Conservation (phyloP, 2,888 invertebrate species). For the Anoncus sp. region DNA sequence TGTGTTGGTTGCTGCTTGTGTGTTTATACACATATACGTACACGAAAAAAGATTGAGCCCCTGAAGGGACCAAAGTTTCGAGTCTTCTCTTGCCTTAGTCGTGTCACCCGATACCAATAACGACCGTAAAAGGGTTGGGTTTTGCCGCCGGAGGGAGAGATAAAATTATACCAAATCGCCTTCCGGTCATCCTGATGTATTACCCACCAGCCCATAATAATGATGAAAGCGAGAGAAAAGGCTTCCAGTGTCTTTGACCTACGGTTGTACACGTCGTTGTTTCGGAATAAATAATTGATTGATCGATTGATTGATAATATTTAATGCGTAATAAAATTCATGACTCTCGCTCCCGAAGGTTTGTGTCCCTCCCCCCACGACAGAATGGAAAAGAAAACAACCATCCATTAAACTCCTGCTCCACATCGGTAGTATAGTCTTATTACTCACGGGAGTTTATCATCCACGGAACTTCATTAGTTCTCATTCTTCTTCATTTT, state of each 20-base stretch:
- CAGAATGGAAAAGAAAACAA: conserved; percentile 29
- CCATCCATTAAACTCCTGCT: conserved; percentile 39
- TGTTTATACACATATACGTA: conserved; percentile 9
- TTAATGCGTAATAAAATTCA: conserved; percentile 45
- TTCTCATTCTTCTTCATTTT: conserved; percentile 38
- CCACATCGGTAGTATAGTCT: conserved; percentile 6
- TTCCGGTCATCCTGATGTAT: conserved; percentile 64
- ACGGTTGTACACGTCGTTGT: conserved; percentile 10
- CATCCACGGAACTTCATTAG: conserved; percentile 45
- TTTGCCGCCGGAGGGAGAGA: conserved; percentile 44
- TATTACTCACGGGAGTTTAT: conserved; percentile 39
- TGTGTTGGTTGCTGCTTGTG: conserved; percentile 22
- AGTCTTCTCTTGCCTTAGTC: conserved; percentile 33
- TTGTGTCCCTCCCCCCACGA: too few species aligned
- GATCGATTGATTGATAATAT: conserved; percentile 57
- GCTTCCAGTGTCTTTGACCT: conserved; percentile 62
- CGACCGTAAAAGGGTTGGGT: conserved; percentile 62
- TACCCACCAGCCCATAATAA: conserved; percentile 50
- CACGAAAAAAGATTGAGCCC: conserved; percentile 20
- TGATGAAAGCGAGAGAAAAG: conserved; percentile 43
- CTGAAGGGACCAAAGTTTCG: conserved; percentile 42
- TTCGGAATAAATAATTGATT: conserved; percentile 49
- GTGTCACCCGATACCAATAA: conserved; percentile 65
- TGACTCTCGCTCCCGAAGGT: conserved; percentile 9
- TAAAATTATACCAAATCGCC: conserved; percentile 63